phyloP scores from a whole-genome alignment of 2,113 vertebrate species.

The Sapajus apella region DNA sequence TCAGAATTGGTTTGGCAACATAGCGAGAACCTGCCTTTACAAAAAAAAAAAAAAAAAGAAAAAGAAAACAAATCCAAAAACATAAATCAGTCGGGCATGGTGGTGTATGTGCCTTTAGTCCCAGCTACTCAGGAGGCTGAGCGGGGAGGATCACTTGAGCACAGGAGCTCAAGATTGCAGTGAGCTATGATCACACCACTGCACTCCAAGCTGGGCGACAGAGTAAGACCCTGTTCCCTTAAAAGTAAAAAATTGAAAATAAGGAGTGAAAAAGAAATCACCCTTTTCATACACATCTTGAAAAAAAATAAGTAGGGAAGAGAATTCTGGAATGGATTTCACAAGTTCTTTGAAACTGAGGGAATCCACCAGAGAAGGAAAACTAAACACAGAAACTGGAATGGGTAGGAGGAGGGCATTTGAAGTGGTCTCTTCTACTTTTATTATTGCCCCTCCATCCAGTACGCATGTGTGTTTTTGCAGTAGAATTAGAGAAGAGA shows the following conservation, averaged over 20 bases:
- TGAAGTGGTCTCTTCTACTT: not conserved
- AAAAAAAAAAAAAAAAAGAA: no score
- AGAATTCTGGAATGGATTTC: not conserved
- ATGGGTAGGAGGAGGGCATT: not conserved
- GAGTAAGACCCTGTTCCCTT: no score
- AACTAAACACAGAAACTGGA: not conserved
- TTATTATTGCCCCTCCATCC: not conserved
- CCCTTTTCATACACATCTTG: not conserved
- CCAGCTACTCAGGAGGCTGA: no score
- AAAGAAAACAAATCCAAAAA: no score
- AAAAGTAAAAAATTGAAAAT: not conserved
- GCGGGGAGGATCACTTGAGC: no score
- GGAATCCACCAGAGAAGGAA: not conserved
- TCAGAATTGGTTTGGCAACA: not conserved
- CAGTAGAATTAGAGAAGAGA: not conserved
- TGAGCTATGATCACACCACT: no score
- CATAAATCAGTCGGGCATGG: no score
- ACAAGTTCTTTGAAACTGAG: not conserved
- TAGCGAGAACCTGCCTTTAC: no score
- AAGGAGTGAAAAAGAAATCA: not conserved
- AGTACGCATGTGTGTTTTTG: not conserved
- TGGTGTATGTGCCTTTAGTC: no score
- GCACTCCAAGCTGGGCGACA: no score
- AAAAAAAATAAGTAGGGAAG: not conserved
- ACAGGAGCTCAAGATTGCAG: no score